These are phyloP conservation scores for Eueremaeus valkanovi DNA, from an alignment of 2,888 invertebrate genomes.

Conservation along the genomic window DNA sequence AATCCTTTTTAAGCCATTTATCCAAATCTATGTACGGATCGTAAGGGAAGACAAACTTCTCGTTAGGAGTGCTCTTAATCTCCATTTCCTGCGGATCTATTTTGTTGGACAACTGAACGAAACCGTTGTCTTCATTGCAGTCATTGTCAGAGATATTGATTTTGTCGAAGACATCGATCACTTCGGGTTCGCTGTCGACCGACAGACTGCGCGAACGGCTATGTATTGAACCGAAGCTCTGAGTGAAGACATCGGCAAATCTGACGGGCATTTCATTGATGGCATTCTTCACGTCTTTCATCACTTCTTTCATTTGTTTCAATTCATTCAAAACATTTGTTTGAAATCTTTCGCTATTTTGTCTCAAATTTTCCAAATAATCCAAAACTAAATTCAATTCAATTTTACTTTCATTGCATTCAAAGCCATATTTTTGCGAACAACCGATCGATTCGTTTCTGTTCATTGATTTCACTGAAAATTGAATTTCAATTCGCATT, in stretches of 20 bases:
- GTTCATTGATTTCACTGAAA: too few relatives aligned
- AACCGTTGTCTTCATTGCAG: neutral
- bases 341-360: neutral
- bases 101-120: neutral
- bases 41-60: conserved; percentile 19
- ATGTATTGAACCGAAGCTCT: neutral
- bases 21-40: neutral
- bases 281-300: neutral
- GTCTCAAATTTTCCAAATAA: neutral
- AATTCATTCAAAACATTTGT: conserved; percentile 1
- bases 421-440: too few relatives aligned
- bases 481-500: too few relatives aligned
- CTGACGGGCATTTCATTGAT: neutral
- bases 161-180: neutral
- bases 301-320: conserved; percentile 20
- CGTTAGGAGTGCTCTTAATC: too few relatives aligned
- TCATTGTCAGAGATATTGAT: neutral
- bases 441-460: too few relatives aligned
- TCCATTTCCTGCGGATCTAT: too few relatives aligned
- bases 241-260: neutral
- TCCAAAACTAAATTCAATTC: neutral
- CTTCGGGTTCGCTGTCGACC: neutral
- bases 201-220: neutral
- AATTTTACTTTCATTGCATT: conserved; percentile 2
- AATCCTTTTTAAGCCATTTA: conserved; percentile 21